Evolutionary conservation across 2,797 vertebrate genomes (phyloP), one percentile per base, ranked within the genome.

Genomic region (Valencia hispanica): DNA sequence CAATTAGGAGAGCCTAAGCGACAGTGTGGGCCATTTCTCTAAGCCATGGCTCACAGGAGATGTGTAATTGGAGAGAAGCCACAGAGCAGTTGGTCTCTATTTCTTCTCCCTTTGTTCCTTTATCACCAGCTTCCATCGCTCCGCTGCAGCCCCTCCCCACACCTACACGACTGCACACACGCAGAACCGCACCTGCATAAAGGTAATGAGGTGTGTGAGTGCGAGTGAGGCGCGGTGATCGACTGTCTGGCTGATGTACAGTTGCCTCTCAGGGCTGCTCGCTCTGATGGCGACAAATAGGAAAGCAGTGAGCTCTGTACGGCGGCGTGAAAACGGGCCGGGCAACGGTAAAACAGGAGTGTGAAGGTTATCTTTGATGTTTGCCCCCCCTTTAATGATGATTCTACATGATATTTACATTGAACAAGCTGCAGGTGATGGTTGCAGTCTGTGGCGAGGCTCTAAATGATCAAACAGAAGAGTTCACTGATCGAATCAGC

Each of bases 1-100:
- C 92, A 94, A 94, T 94, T 94, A 94, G 90, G 81, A 84, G 77
- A 85, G 76, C 74, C 82, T 84, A 79, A 91, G 89, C 81, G 72
- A 79, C 87, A 91, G 86, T 81, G 12, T 47, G 83, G 85, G 86
- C 87, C 79, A 82, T 92, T 88, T 91, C 75, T 88, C 84, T 79
- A 79, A 90, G 86, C 85, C 61, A 17, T 68, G 36, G 87, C 91
- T 89, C 86, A 84, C 86, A 87, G 86, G 84, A 86, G 88, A 87
- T 59, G 65, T 18, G 27, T 92, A 93, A 93, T 93, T 94, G 90
- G 90, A 92, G 83, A 85, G 86, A 92, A 83, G 87, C 89, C 79
- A 84, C 78, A 88, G 82, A 83, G 79, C 82, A 78, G 79, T 87
- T 82, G 85, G 74, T 86, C 83, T 83, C 74, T 61, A 71, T 75